Evolutionary conservation across 2,797 vertebrate species (phyloP), one percentile per base, ranked within the genome.

Genomic region (Enteromius anoplus): DNA sequence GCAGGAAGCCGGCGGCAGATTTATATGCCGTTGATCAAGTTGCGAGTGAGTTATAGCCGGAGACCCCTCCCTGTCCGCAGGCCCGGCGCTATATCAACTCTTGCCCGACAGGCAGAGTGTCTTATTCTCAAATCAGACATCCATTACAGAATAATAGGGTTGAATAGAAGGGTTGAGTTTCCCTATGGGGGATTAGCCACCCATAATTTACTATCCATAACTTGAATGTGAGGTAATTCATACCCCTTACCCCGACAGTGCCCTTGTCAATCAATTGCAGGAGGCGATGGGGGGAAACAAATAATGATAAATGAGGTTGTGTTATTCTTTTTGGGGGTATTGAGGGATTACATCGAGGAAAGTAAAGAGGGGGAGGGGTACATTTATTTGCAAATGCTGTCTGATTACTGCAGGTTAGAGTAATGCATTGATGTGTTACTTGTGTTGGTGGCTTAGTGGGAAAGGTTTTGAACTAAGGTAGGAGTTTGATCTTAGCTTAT

Each of bases 81-180:
- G 96, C 93, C 88, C 82, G 89, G 88, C 91, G 92, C 93, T 97
- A 97, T 96, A 97, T 98, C 96, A 98, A 95, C 94, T 92, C 94
- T 93, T 94, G 94, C 91, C 91, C 96, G 96, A 97, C 96, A 96
- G 94, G 91, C 91, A 89, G 92, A 93, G 94, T 94, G 94, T 95
- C 93, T 95, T 95, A 96, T 95, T 96, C 96, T 95, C 96, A 95
- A 96, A 96, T 97, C 96, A 97, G 96, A 96, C 97, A 96, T 96
- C 97, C 96, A 98, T 98, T 98, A 97, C 96, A 96, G 95, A 97
- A 96, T 97, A 97, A 98, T 98, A 96, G 97, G 89, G 94, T 94
- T 92, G 96, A 96, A 96, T 96, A 94, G 93, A 96, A 96, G 95
- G 96, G 95, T 97, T 97, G 95, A 95, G 97, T 98, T 98, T 97